These are phyloP conservation scores for Anabacerthia variegaticeps DNA, from an alignment of 2,797 vertebrate species.

Conservation along the genomic window DNA sequence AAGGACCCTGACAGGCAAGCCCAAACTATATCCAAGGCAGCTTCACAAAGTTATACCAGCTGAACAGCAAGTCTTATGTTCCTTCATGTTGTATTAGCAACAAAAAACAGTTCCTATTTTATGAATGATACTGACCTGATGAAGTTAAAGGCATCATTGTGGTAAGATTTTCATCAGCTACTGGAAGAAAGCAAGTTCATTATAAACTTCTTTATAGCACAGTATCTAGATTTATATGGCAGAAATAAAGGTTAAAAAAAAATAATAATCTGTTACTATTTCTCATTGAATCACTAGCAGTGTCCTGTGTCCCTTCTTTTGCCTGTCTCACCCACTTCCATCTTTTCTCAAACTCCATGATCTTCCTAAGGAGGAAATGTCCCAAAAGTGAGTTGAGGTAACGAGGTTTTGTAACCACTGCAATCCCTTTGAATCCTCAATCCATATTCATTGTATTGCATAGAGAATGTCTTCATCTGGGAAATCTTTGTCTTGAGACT, in stretches of 20 bases:
- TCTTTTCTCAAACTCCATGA: background rate
- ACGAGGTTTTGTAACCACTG: background rate
- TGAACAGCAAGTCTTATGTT: background rate
- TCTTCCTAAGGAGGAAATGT: background rate
- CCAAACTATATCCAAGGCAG: background rate
- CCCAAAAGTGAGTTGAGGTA: background rate
- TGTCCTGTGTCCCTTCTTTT: background rate
- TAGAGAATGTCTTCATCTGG: background rate
- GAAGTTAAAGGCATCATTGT: background rate
- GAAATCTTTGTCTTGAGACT: background rate
- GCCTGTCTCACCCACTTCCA: background rate
- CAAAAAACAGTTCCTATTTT: background rate
- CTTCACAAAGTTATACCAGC: background rate
- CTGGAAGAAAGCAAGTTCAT: background rate
- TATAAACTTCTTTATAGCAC: background rate
- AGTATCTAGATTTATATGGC: background rate
- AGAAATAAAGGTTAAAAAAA: background rate
- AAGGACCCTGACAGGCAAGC: background rate
- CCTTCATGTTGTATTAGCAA: background rate
- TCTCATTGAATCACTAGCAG: background rate
- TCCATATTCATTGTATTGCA: background rate
- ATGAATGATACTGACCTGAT: background rate
- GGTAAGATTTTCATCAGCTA: background rate
- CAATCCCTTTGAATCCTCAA: background rate
- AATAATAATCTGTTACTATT: background rate